Percentiles rank a stretch among this genome's conserved stretches.
phyloP scores from a whole-genome alignment of 2,888 invertebrate species.

The Nomada ruficornis region DNA sequence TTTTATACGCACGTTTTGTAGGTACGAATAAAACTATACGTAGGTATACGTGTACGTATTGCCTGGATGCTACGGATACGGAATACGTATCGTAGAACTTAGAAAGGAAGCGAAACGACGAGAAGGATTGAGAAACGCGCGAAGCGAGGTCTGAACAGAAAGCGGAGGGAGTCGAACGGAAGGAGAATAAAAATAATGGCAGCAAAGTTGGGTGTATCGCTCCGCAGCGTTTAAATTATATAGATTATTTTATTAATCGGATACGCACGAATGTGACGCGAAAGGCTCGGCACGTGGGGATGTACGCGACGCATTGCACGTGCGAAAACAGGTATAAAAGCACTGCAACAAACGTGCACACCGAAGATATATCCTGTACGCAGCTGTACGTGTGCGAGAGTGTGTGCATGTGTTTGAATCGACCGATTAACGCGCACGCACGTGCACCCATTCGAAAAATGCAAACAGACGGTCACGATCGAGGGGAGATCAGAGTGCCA shows the following conservation, averaged over 20 bases:
- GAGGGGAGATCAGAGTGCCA: constrained; percentile 70
- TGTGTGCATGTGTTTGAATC: neutral
- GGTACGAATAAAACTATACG: constrained; percentile 58
- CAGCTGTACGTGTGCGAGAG: neutral
- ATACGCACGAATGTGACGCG: constrained; percentile 49
- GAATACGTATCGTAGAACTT: neutral
- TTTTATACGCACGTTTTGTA: constrained; percentile 73
- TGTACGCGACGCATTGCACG: neutral
- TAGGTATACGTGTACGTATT: constrained; percentile 45
- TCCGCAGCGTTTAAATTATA: constrained; percentile 77
- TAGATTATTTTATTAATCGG: constrained; percentile 72
- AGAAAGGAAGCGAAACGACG: constrained; percentile 20
- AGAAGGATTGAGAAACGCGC: too few relatives aligned
- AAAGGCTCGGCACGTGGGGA: neutral
- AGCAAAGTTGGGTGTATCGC: constrained; percentile 3
- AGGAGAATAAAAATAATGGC: constrained; percentile 22
- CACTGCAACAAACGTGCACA: constrained; percentile 28
- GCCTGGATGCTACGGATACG: neutral
- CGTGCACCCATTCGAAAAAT: neutral
- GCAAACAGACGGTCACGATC: constrained; percentile 1
- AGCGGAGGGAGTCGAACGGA: neutral
- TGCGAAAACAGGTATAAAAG: constrained; percentile 9
- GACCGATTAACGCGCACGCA: neutral
- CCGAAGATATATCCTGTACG: constrained; percentile 5
- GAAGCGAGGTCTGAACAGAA: neutral